Conservation (phyloP, 2,113 vertebrate genomes). For the Lonchura striata region DNA sequence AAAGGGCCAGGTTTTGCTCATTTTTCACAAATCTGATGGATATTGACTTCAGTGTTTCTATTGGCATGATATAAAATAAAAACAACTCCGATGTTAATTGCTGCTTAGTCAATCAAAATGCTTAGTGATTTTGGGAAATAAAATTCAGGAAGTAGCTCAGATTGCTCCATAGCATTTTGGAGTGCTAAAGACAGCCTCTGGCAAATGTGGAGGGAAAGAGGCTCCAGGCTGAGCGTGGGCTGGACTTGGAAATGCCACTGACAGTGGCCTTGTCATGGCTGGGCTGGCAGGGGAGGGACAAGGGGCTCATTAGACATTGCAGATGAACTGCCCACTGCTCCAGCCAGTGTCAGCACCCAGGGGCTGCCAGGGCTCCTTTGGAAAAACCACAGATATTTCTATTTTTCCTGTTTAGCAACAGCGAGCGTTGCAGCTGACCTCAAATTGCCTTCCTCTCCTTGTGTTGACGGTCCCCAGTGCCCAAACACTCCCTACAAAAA, state of each 20-base stretch:
- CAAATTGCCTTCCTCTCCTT: neutral
- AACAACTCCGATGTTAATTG: conserved; percentile 22
- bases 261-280: neutral
- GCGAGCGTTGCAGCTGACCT: neutral
- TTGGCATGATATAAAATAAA: conserved; percentile 24
- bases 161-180: neutral
- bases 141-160: neutral
- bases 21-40: conserved; percentile 31
- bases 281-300: neutral
- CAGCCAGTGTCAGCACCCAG: neutral
- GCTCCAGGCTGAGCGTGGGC: neutral
- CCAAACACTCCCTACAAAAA: neutral
- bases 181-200: neutral
- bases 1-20: conserved; percentile 10
- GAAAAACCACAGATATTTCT: neutral
- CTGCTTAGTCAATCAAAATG: conserved; percentile 39
- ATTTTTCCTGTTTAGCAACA: neutral
- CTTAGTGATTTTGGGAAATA: neutral
- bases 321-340: neutral
- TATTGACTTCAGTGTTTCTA: conserved; percentile 41
- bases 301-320: neutral
- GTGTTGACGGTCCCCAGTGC: neutral
- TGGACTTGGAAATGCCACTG: neutral
- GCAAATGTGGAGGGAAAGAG: neutral
- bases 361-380: neutral